Evolutionary conservation across 1,140 invertebrate species (phyloP).

Genomic region (Drosophila orosa): DNA sequence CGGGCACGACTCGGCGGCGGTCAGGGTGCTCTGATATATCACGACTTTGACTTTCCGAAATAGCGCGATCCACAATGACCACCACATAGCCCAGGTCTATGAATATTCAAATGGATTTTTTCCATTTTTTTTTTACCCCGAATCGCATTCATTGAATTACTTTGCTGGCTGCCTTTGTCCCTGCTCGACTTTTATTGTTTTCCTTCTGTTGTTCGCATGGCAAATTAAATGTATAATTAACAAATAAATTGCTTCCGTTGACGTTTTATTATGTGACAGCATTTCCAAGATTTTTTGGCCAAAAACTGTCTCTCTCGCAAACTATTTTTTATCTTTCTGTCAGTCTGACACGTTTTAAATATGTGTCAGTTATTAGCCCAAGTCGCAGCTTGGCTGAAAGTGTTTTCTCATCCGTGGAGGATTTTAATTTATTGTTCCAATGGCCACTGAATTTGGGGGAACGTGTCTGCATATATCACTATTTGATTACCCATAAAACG

Average conservation of each 20-base stretch:
- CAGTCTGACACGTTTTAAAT: slow-evolving; percentile 25
- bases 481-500: slow-evolving; percentile 28
- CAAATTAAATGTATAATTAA: slow-evolving; percentile 79
- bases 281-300: slow-evolving; percentile 35
- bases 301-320: slow-evolving; percentile 17
- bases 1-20: slow-evolving; percentile 21
- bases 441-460: neutral
- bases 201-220: slow-evolving; percentile 56
- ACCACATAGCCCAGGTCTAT: slow-evolving; percentile 29
- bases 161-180: slow-evolving; percentile 23
- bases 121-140: slow-evolving; percentile 21
- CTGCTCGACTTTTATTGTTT: slow-evolving; percentile 42
- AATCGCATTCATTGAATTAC: slow-evolving; percentile 45
- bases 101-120: slow-evolving; percentile 64
- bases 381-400: slow-evolving; percentile 2
- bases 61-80: slow-evolving; percentile 29
- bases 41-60: slow-evolving; percentile 63
- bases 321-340: slow-evolving; percentile 26
- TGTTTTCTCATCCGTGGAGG: slow-evolving; percentile 10
- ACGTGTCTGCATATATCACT: slow-evolving; percentile 11
- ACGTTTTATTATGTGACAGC: slow-evolving; percentile 70
- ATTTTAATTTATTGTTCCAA: slow-evolving; percentile 27
- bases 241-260: slow-evolving; percentile 80
- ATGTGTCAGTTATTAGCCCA: slow-evolving; percentile 24
- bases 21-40: slow-evolving; percentile 55